phyloP scores from a whole-genome alignment of 2,113 vertebrate species.

The Prinia subflava region DNA sequence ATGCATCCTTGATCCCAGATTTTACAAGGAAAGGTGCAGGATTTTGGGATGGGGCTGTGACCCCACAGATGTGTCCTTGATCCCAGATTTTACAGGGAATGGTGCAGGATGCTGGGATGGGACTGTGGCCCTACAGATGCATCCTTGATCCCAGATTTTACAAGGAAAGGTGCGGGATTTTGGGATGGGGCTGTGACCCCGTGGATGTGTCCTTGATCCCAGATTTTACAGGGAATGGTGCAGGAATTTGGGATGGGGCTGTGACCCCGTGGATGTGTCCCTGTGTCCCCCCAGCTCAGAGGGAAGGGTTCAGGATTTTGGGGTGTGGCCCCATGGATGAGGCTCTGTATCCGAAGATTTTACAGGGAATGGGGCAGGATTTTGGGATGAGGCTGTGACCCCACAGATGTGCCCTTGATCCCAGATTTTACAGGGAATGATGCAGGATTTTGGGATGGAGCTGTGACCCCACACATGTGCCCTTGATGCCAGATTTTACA shows the following conservation, averaged over 20 bases:
- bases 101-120: neutral
- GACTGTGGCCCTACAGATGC: too few species aligned
- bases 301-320: neutral
- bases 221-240: too few species aligned
- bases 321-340: neutral
- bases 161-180: too few species aligned
- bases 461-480: accelerated
- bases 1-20: neutral
- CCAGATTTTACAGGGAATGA: neutral
- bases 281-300: too few species aligned
- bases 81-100: neutral
- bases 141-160: too few species aligned
- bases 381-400: too few species aligned
- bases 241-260: too few species aligned
- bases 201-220: too few species aligned
- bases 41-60: neutral
- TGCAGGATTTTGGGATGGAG: too few species aligned
- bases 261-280: too few species aligned
- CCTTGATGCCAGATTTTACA: accelerated
- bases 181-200: too few species aligned
- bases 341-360: neutral
- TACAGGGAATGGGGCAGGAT: neutral
- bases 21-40: neutral
- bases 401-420: neutral
- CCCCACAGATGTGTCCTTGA: too few species aligned